phyloP scores from a whole-genome alignment of 2,797 vertebrate genomes.

The Gobio occitaniae region DNA sequence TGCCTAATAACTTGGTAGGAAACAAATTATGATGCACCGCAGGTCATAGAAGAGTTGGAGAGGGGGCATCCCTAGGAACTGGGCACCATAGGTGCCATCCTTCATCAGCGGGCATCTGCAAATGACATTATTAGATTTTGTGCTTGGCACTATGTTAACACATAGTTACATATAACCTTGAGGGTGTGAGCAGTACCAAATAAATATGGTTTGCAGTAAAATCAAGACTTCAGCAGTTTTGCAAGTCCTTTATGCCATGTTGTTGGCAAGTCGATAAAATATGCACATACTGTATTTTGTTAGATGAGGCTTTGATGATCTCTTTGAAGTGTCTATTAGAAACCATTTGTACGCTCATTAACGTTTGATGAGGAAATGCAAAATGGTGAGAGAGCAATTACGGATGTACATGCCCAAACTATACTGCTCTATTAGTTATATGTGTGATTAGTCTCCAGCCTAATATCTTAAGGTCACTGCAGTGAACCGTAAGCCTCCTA shows the following conservation, averaged over 20 bases:
- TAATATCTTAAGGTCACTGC: not conserved
- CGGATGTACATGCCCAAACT: conserved; percentile 50
- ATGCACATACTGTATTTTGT: conserved; percentile 48
- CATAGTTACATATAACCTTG: conserved; percentile 15
- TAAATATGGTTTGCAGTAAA: not conserved
- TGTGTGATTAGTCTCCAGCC: conserved; percentile 31
- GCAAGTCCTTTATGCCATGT: not conserved
- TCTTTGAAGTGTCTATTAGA: conserved; percentile 58
- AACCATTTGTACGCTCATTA: conserved; percentile 55
- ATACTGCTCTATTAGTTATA: conserved; percentile 44
- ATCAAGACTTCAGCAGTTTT: conserved; percentile 2
- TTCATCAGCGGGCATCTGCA: conserved; percentile 32
- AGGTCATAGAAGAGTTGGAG: conserved; percentile 36
- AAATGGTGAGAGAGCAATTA: conserved; percentile 56
- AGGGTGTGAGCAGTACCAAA: conserved; percentile 7
- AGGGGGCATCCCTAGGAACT: conserved; percentile 43
- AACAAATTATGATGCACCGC: conserved; percentile 67
- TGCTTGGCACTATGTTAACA: not conserved
- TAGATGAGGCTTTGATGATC: conserved; percentile 49
- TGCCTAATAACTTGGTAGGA: conserved; percentile 71
- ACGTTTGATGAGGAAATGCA: conserved; percentile 48
- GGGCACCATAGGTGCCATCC: not conserved
- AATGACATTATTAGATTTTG: conserved; percentile 32
- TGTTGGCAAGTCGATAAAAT: conserved; percentile 38
- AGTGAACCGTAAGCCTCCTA: not conserved